These are phyloP conservation scores for Zaprionus lachaisei DNA, from an alignment of 1,140 invertebrate genomes.

Conservation along the genomic window DNA sequence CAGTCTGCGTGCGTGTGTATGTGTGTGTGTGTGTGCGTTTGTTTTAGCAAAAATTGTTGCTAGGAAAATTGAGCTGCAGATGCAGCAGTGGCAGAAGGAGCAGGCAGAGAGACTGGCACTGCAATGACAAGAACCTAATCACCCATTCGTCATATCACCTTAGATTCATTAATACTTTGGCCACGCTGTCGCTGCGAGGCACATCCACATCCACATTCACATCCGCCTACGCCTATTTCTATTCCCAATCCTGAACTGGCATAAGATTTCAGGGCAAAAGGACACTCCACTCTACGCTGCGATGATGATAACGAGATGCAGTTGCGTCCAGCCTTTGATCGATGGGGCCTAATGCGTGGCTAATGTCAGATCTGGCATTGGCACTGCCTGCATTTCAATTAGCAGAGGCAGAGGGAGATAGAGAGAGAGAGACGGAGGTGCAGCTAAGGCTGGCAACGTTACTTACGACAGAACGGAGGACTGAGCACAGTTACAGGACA, in stretches of 20 bases:
- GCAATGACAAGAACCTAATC: conserved; percentile 72
- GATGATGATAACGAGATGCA: conserved; percentile 51
- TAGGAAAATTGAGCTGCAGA: conserved; percentile 41
- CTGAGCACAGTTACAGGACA: conserved; percentile 26
- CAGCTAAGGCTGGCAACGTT: conserved; percentile 5
- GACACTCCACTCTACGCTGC: neutral
- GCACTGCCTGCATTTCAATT: conserved; percentile 44
- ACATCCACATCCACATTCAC: neutral
- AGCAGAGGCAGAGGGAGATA: conserved; percentile 12
- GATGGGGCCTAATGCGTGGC: conserved; percentile 49
- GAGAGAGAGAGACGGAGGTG: neutral
- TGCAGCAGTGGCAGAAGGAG: neutral
- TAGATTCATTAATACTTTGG: conserved; percentile 72
- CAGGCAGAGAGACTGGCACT: conserved; percentile 14
- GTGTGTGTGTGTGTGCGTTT: conserved; percentile 11
- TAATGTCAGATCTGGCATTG: conserved; percentile 45
- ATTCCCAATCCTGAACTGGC: neutral
- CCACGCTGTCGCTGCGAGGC: conserved; percentile 24
- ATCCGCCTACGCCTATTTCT: neutral
- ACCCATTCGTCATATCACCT: conserved; percentile 81
- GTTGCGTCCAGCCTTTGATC: conserved; percentile 47
- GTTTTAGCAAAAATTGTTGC: conserved; percentile 33
- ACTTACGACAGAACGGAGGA: conserved; percentile 22
- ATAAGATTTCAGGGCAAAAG: conserved; percentile 35
- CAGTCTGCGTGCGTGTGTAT: neutral